Evolutionary conservation across 2,888 invertebrate species (phyloP).

Genomic region (Blastobasis adustella): DNA sequence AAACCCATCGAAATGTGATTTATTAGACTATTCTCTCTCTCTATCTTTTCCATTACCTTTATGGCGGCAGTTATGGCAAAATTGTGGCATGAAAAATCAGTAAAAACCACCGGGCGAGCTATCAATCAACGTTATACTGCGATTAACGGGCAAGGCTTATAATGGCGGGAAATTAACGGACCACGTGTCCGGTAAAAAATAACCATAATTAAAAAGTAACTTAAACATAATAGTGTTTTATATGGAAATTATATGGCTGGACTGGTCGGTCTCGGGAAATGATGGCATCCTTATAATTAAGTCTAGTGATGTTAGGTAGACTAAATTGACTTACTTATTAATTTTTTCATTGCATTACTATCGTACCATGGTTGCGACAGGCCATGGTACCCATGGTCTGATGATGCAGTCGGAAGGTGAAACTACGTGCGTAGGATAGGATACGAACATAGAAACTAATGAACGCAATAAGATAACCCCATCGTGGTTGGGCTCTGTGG

Average conservation of each 20-base stretch:
- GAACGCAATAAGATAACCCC: too few relatives aligned
- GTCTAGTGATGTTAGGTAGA: too few relatives aligned
- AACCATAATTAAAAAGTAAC: conserved; percentile 33
- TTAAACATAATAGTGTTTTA: conserved; percentile 24
- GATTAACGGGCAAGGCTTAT: conserved; percentile 41
- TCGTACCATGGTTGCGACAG: too few relatives aligned
- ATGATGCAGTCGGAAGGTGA: too few relatives aligned
- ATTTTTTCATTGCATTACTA: too few relatives aligned
- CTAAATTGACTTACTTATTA: too few relatives aligned
- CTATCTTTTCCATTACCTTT: conserved; percentile 43
- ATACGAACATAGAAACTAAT: too few relatives aligned
- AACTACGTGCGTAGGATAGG: too few relatives aligned
- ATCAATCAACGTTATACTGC: conserved; percentile 61
- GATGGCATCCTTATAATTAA: too few relatives aligned
- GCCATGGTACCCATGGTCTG: too few relatives aligned
- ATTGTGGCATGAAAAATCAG: conserved; percentile 48
- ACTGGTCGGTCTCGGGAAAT: too few relatives aligned
- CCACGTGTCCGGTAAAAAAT: conserved; percentile 32
- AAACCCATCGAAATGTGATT: conserved; percentile 9
- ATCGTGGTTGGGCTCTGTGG: too few relatives aligned
- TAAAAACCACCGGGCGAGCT: conserved; percentile 41
- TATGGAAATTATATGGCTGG: conserved; percentile 17
- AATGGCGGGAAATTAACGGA: conserved; percentile 51
- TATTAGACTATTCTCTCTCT: conserved; percentile 31
- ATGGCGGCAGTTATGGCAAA: conserved; percentile 37